A percentile compares a stretch with the other conserved stretches of the same genome.
Conservation (phyloP, 2,797 vertebrate genomes). For the Alfaro cultratus region DNA sequence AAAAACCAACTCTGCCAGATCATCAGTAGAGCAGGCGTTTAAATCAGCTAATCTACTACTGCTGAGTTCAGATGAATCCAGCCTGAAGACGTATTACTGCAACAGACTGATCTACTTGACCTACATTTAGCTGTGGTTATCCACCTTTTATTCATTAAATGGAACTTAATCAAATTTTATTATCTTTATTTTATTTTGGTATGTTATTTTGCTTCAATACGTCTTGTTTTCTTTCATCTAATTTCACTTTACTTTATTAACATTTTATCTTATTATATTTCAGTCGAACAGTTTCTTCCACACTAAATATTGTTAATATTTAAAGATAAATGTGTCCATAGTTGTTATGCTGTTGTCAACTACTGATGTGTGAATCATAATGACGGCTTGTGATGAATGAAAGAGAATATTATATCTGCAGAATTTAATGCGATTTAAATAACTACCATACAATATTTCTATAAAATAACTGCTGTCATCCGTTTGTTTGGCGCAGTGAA, state of each 20-base stretch:
- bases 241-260: not conserved
- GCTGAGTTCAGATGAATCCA: too few species aligned
- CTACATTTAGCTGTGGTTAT: too few species aligned
- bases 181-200: not conserved
- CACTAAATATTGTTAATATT: not conserved
- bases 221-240: not conserved
- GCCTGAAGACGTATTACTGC: too few species aligned
- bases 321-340: not conserved
- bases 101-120: too few species aligned
- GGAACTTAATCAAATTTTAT: not conserved
- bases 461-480: slow-evolving; percentile 22
- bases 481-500: slow-evolving; percentile 11
- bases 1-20: too few species aligned
- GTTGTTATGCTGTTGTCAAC: not conserved
- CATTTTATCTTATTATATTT: too few species aligned
- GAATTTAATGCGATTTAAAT: slow-evolving; percentile 63
- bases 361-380: not conserved
- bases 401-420: slow-evolving; percentile 23
- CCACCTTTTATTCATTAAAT: too few species aligned
- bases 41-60: too few species aligned
- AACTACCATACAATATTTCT: slow-evolving; percentile 40
- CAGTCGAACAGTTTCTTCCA: not conserved
- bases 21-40: too few species aligned
- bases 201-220: not conserved
- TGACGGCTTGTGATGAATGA: slow-evolving; percentile 26